Evolutionary conservation across 1,140 invertebrate species (phyloP).

Genomic region (Parapsyche elsis): DNA sequence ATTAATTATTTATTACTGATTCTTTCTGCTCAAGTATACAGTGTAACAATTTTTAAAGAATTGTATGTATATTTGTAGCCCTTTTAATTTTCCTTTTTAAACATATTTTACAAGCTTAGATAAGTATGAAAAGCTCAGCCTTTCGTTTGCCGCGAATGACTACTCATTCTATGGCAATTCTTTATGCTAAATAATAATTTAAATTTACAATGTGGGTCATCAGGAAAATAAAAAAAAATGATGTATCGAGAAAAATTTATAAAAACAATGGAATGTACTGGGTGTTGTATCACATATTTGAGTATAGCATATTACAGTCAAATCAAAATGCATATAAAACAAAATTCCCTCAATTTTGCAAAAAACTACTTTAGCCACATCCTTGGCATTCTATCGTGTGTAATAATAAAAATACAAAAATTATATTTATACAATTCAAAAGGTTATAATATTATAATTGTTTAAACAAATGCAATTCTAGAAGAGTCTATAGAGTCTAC

Average conservation of each 20-base stretch:
- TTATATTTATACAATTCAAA: too few species aligned
- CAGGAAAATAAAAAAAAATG: background rate
- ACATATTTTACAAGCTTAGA: constrained; percentile 45
- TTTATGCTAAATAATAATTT: constrained; percentile 16
- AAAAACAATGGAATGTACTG: constrained; percentile 23
- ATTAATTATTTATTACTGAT: background rate
- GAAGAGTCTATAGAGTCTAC: background rate
- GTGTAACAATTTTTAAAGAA: constrained; percentile 33
- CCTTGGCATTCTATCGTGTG: too few species aligned
- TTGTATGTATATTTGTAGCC: constrained; percentile 31
- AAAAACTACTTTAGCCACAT: too few species aligned
- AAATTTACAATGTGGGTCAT: constrained; percentile 28
- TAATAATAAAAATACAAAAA: too few species aligned
- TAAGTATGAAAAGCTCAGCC: constrained; percentile 42
- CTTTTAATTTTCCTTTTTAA: constrained; percentile 7
- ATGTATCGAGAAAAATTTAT: background rate
- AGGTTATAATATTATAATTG: background rate
- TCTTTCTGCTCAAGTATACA: constrained; percentile 15
- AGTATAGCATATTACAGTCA: background rate
- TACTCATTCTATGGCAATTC: background rate
- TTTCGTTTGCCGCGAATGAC: constrained; percentile 17
- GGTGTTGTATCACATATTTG: constrained; percentile 24
- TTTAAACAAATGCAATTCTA: background rate
- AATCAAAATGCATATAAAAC: too few species aligned
- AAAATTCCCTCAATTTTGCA: too few species aligned